Evolutionary conservation across 2,888 invertebrate genomes (phyloP).

Genomic region (Lacanobia wlatinum): DNA sequence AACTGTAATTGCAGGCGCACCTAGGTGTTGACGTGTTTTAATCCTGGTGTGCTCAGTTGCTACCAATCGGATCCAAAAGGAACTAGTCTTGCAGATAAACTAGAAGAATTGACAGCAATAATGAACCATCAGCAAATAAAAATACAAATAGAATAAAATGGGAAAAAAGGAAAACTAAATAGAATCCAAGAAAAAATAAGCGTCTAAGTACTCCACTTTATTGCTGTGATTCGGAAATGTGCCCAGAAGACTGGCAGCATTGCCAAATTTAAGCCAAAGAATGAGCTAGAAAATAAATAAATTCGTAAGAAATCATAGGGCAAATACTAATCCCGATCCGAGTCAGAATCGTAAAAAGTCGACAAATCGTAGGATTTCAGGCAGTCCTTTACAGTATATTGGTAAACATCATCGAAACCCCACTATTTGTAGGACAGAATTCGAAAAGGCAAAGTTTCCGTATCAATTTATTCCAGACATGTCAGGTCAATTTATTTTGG

Average conservation of each 20-base stretch:
- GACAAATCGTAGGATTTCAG: conserved; percentile 11
- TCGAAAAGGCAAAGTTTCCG: conserved; percentile 13
- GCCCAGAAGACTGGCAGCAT: no score
- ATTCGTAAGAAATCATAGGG: neutral
- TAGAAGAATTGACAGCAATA: neutral
- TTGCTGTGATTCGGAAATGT: no score
- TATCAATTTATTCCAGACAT: conserved; percentile 31
- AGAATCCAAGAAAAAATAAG: no score
- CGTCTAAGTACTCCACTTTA: no score
- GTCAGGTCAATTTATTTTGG: conserved; percentile 35
- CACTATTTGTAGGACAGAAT: conserved; percentile 18
- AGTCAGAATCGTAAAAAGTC: conserved; percentile 12
- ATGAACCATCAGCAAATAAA: neutral
- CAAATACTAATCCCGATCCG: conserved; percentile 21
- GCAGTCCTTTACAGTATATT: conserved; percentile 6
- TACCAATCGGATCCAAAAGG: no score
- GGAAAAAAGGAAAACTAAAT: no score
- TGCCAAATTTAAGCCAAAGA: neutral
- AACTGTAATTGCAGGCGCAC: conserved; percentile 1
- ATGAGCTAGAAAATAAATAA: no score
- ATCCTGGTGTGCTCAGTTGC: neutral
- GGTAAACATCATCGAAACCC: conserved; percentile 27
- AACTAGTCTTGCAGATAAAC: neutral
- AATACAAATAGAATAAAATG: neutral
- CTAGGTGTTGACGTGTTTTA: neutral